Conservation (phyloP, 2,888 invertebrate species). For the Ormyrus rosae region DNA sequence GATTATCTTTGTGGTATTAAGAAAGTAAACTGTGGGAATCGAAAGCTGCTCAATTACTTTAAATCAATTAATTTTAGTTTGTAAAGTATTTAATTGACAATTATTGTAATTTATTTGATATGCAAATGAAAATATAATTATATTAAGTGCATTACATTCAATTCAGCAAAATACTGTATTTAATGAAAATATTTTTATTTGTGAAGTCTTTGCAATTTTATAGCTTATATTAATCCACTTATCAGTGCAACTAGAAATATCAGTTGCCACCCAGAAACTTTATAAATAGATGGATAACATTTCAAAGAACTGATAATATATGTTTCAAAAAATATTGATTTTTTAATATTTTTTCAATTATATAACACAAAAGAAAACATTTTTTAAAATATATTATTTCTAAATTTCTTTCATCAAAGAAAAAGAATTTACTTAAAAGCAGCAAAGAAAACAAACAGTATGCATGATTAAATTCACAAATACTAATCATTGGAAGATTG, state of each 20-base stretch:
- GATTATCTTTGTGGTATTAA: background rate
- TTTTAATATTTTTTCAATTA: background rate
- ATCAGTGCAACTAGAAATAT: too few relatives aligned
- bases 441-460: background rate
- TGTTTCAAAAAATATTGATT: background rate
- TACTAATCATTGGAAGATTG: constrained; percentile 41
- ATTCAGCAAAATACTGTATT: too few relatives aligned
- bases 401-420: too few relatives aligned
- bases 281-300: background rate
- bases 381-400: too few relatives aligned
- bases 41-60: background rate
- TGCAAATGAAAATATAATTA: background rate
- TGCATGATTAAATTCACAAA: constrained; percentile 2
- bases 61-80: background rate
- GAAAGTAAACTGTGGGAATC: background rate
- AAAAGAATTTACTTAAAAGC: too few relatives aligned
- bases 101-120: background rate
- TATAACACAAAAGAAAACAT: background rate
- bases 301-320: background rate
- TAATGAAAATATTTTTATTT: background rate
- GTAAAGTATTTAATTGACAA: background rate
- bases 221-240: too few relatives aligned
- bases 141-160: too few relatives aligned
- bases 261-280: too few relatives aligned
- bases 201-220: background rate